Conservation (phyloP, 1,140 invertebrate species). For the Aphelenchoides fujianensis region DNA sequence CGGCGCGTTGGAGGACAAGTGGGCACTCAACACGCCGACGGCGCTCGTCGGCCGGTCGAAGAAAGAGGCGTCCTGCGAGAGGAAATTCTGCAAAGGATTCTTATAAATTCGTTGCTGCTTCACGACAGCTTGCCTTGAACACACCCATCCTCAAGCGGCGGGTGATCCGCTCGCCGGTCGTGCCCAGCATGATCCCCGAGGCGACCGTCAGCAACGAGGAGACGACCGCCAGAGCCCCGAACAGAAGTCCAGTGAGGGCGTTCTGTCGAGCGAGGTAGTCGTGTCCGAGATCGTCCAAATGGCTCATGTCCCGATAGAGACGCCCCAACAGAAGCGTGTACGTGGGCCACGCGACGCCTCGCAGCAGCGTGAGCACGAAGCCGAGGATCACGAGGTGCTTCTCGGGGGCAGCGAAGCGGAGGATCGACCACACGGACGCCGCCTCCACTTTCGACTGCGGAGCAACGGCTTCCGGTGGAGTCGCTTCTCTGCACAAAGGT, state of each 20-base stretch:
- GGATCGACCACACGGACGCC: neutral
- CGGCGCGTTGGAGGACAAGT: constrained; percentile 66
- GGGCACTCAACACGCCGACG: constrained; percentile 64
- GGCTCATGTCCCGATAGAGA: constrained; percentile 42
- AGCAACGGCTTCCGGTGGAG: too few species aligned
- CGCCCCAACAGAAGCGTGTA: constrained; percentile 19
- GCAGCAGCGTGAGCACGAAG: constrained; percentile 17
- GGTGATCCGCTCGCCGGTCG: constrained; percentile 43
- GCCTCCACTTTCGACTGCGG: constrained; percentile 5
- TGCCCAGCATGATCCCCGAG: constrained; percentile 38
- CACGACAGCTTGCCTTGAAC: too few species aligned
- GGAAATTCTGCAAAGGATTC: constrained; percentile 62
- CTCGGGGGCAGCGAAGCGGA: constrained; percentile 34
- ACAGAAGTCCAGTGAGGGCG: constrained; percentile 26
- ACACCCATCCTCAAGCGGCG: constrained; percentile 32
- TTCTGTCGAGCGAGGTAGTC: neutral
- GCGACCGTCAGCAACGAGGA: constrained; percentile 26
- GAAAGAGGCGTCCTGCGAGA: constrained; percentile 65
- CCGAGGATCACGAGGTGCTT: constrained; percentile 2
- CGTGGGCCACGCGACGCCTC: constrained; percentile 13
- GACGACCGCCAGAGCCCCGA: constrained; percentile 27
- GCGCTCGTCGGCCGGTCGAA: constrained; percentile 66
- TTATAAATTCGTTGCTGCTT: too few species aligned
- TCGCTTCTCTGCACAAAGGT: too few species aligned
- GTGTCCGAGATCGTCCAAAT: constrained; percentile 13